phyloP scores from a whole-genome alignment of 1,140 invertebrate genomes.

The Drosophila azteca region DNA sequence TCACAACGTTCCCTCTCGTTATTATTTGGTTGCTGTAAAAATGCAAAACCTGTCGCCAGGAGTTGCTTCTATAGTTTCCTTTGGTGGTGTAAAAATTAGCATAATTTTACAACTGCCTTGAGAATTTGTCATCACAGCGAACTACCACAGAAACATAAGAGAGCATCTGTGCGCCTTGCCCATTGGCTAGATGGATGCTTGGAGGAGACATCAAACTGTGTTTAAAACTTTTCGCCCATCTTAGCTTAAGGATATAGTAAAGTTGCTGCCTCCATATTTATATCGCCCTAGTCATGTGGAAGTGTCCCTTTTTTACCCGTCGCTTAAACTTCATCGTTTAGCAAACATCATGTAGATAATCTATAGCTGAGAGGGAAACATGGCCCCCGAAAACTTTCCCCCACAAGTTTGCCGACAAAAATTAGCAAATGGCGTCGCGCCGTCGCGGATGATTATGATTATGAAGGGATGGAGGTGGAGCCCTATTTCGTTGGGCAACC shows the following conservation, averaged over 20 bases:
- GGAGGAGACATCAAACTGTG: slow-evolving; percentile 56
- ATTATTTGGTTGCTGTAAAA: slow-evolving; percentile 61
- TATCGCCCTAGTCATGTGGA: slow-evolving; percentile 60
- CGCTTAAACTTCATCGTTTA: slow-evolving; percentile 29
- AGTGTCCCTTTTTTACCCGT: slow-evolving; percentile 18
- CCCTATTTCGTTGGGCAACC: not conserved
- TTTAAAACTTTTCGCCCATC: slow-evolving; percentile 52
- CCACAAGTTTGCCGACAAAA: slow-evolving; percentile 38
- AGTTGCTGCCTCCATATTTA: slow-evolving; percentile 20
- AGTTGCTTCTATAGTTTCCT: slow-evolving; percentile 10
- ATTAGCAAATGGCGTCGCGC: slow-evolving; percentile 49
- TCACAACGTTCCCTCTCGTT: too few species aligned
- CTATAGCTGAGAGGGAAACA: not conserved
- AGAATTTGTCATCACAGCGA: slow-evolving; percentile 49
- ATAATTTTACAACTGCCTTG: slow-evolving; percentile 70
- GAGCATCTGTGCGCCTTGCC: slow-evolving; percentile 24
- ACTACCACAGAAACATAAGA: slow-evolving; percentile 28
- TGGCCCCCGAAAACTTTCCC: slow-evolving; percentile 14
- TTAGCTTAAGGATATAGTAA: slow-evolving; percentile 38
- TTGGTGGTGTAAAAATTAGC: slow-evolving; percentile 41
- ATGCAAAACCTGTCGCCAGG: slow-evolving; percentile 49
- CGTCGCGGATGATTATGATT: slow-evolving; percentile 46
- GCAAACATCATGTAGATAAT: slow-evolving; percentile 54
- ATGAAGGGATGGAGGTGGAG: too few species aligned
- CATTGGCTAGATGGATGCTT: too few species aligned